These are phyloP conservation scores for Percopsis omiscomaycus DNA, from an alignment of 2,797 vertebrate genomes.

Conservation along the genomic window DNA sequence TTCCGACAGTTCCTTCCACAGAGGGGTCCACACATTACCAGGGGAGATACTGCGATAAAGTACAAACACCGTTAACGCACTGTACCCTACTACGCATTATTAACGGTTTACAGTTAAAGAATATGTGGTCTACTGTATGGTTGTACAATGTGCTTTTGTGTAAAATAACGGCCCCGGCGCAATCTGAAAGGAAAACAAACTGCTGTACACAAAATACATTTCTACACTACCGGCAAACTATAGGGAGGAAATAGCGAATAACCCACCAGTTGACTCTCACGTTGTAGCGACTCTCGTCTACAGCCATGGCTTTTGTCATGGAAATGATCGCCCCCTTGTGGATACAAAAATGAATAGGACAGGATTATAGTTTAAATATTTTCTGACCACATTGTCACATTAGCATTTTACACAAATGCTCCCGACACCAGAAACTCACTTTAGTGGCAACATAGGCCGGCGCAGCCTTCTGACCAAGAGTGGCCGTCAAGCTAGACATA, in stretches of 20 bases:
- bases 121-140: no score
- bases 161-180: no score
- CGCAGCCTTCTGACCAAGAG: conserved; percentile 78
- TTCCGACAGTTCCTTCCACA: conserved; percentile 78
- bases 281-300: conserved; percentile 81
- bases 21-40: conserved; percentile 82
- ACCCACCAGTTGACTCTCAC: conserved; percentile 86
- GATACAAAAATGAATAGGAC: conserved; percentile 6
- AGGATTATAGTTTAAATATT: no score
- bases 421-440: conserved; percentile 56
- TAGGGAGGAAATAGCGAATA: neutral
- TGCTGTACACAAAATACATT: no score
- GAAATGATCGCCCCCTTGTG: conserved; percentile 82
- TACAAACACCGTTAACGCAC: neutral
- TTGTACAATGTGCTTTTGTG: no score
- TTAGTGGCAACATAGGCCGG: conserved; percentile 85
- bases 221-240: neutral
- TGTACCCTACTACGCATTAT: no score
- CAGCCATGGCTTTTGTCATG: conserved; percentile 87
- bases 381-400: neutral
- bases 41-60: conserved; percentile 78
- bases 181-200: no score
- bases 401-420: fast-evolving
- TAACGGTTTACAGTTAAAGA: no score
- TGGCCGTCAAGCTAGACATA: conserved; percentile 79